These are phyloP conservation scores for Sebastes vulpes DNA, from an alignment of 2,797 vertebrate genomes.

Conservation along the genomic window DNA sequence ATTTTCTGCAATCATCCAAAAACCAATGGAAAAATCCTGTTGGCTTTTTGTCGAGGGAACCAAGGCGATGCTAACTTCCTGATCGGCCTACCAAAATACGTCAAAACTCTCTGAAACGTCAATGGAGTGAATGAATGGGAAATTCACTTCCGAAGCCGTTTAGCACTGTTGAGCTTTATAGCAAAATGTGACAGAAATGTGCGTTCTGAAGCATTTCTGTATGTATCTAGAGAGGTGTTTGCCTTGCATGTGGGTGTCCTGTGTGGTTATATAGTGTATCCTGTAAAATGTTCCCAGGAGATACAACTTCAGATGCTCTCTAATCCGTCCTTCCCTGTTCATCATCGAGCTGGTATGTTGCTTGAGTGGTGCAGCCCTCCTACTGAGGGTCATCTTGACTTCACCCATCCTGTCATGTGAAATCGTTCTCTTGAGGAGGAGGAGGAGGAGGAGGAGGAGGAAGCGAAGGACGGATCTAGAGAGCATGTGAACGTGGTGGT, in stretches of 20 bases:
- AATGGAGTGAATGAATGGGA: too few species aligned
- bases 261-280: constrained; percentile 51
- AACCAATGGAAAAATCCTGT: too few species aligned
- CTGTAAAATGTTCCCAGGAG: constrained; percentile 21
- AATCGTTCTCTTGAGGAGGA: background rate
- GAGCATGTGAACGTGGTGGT: constrained; percentile 55
- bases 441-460: background rate
- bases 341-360: constrained; percentile 18
- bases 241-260: constrained; percentile 78
- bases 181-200: constrained; percentile 49
- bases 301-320: constrained; percentile 56
- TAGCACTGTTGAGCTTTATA: too few species aligned
- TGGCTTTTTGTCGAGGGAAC: too few species aligned
- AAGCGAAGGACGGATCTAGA: constrained; percentile 33
- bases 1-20: too few species aligned
- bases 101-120: too few species aligned
- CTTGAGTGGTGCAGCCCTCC: constrained; percentile 8
- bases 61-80: too few species aligned
- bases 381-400: constrained; percentile 46
- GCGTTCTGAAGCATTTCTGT: constrained; percentile 40
- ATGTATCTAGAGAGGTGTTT: constrained; percentile 45
- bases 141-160: too few species aligned
- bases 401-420: constrained; percentile 10
- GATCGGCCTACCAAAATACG: too few species aligned
- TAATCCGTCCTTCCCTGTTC: constrained; percentile 35